phyloP scores from a whole-genome alignment of 2,113 vertebrate genomes.

The Pipra filicauda region DNA sequence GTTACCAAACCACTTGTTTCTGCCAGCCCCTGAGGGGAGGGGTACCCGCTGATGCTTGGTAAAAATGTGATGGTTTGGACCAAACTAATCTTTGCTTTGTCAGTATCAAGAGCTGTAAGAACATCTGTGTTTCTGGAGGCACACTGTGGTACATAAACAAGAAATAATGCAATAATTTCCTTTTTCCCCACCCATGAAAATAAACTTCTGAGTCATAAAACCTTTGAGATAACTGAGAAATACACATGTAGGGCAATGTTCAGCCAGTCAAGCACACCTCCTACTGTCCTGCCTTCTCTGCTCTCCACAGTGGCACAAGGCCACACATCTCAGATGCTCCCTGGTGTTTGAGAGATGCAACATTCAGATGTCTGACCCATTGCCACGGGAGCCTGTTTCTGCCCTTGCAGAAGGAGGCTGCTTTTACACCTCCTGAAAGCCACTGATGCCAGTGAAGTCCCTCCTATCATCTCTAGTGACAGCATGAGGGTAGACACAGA shows the following conservation, averaged over 20 bases:
- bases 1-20: fast-evolving
- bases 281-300: not conserved
- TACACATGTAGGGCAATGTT: not conserved
- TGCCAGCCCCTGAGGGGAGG: not conserved
- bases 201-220: not conserved
- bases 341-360: not conserved
- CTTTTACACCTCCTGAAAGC: not conserved
- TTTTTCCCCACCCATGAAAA: not conserved
- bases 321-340: not conserved
- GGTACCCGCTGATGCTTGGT: not conserved
- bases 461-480: fast-evolving
- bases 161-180: not conserved
- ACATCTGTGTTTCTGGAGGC: not conserved
- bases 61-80: not conserved
- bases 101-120: not conserved
- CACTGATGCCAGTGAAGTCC: not conserved
- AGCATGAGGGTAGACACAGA: not conserved
- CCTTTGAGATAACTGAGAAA: not conserved
- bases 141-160: not conserved
- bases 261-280: not conserved
- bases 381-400: fast-evolving
- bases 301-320: not conserved
- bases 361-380: not conserved
- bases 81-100: not conserved
- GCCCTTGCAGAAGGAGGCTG: not conserved